Percentiles rank a stretch among this genome's conserved stretches.
phyloP scores from a whole-genome alignment of 2,888 invertebrate species.

The Pollenia angustigena region DNA sequence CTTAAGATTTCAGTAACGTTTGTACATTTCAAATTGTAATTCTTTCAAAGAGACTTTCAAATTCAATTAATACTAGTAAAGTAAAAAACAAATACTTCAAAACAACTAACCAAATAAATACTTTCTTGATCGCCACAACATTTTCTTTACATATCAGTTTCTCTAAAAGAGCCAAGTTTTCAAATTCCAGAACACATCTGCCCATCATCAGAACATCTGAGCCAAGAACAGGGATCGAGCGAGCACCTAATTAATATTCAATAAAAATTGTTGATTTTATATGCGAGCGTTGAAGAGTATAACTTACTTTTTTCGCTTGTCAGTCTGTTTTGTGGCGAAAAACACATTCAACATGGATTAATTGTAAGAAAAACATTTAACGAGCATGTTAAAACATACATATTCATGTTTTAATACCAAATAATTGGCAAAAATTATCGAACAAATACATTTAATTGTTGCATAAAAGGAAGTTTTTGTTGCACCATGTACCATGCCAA shows the following conservation, averaged over 20 bases:
- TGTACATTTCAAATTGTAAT: constrained; percentile 15
- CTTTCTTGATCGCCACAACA: neutral
- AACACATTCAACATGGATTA: constrained; percentile 58
- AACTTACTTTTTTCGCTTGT: neutral
- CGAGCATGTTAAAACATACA: constrained; percentile 72
- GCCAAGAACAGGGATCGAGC: neutral
- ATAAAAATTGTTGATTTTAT: constrained; percentile 35
- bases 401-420: constrained; percentile 73
- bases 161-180: constrained; percentile 21
- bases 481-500: constrained; percentile 47
- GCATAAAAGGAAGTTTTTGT: constrained; percentile 72
- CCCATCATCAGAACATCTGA: constrained; percentile 26
- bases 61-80: constrained; percentile 45
- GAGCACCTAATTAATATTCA: constrained; percentile 57
- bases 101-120: neutral
- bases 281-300: constrained; percentile 3
- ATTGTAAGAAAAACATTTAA: constrained; percentile 71
- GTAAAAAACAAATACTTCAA: neutral
- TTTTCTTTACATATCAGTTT: constrained; percentile 11
- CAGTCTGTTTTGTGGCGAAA: neutral
- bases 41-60: constrained; percentile 33
- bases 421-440: constrained; percentile 74
- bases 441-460: constrained; percentile 73
- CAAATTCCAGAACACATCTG: constrained; percentile 4
- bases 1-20: constrained; percentile 10